Evolutionary conservation across 2,113 vertebrate genomes (phyloP).

Genomic region (Emydura subglobosa): DNA sequence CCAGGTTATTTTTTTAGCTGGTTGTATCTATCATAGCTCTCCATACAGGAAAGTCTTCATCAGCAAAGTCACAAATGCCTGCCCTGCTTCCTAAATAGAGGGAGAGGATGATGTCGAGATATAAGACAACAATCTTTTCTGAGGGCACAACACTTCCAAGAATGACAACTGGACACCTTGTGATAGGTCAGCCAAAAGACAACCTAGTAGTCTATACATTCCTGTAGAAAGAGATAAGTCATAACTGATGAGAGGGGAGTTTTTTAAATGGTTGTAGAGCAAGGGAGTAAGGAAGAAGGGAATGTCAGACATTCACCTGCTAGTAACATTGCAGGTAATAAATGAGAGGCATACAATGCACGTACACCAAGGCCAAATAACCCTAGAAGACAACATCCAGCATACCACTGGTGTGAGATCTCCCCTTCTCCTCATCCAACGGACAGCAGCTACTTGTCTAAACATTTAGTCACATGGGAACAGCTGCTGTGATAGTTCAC

Average conservation of each 20-base stretch:
- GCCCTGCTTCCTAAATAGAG: not conserved
- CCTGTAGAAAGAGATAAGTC: not conserved
- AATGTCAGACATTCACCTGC: fast-evolving
- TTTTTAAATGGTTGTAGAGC: not conserved
- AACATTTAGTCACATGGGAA: not conserved
- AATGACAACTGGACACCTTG: not conserved
- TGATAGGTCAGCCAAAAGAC: not conserved
- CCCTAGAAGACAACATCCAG: not conserved
- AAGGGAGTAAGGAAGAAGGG: not conserved
- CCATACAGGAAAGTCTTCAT: not conserved
- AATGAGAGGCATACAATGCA: fast-evolving
- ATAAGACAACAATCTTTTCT: not conserved
- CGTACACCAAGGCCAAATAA: not conserved
- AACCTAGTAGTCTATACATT: not conserved
- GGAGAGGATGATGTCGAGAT: not conserved
- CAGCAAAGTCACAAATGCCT: not conserved
- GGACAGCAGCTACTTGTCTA: not conserved
- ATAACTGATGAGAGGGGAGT: not conserved
- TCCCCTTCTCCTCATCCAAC: not conserved
- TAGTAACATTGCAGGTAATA: not conserved
- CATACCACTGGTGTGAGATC: not conserved
- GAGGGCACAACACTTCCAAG: not conserved
- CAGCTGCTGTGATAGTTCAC: not conserved
- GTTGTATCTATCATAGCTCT: not conserved
- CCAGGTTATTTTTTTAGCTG: not conserved